Percentiles rank a stretch among this genome's conserved stretches.
phyloP scores from a whole-genome alignment of 2,113 vertebrate species.

The Podilymbus podiceps region DNA sequence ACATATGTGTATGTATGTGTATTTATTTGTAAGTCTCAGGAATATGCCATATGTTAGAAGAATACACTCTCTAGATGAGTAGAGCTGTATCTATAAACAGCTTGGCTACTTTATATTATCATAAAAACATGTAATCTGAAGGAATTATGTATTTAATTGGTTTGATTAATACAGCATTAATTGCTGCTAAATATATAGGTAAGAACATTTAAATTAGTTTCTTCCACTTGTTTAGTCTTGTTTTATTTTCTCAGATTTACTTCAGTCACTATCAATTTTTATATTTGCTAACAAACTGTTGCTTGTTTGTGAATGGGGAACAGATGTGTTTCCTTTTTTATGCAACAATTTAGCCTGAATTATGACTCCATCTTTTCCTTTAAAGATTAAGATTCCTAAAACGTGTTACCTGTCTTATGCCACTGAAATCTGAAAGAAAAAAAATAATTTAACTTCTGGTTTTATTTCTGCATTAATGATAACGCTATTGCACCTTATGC shows the following conservation, averaged over 20 bases:
- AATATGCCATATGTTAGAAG: background rate
- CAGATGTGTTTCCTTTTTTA: background rate
- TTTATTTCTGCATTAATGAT: background rate
- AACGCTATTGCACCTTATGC: background rate
- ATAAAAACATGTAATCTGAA: background rate
- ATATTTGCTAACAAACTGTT: background rate
- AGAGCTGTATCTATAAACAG: background rate
- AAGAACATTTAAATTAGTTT: background rate
- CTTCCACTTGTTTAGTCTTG: background rate
- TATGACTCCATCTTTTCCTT: background rate
- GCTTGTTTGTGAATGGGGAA: background rate
- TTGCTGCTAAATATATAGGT: background rate
- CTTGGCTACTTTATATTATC: background rate
- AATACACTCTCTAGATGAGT: background rate
- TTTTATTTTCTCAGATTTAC: background rate
- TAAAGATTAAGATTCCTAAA: background rate
- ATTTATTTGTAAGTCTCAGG: background rate
- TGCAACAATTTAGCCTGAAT: background rate
- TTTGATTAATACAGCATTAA: background rate
- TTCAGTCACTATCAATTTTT: background rate
- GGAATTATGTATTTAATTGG: background rate
- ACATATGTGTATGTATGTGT: background rate
- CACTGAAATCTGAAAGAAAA: background rate
- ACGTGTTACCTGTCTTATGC: background rate
- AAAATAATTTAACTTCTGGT: background rate